Conservation (phyloP, 2,888 invertebrate genomes). For the Tiliacea aurago region DNA sequence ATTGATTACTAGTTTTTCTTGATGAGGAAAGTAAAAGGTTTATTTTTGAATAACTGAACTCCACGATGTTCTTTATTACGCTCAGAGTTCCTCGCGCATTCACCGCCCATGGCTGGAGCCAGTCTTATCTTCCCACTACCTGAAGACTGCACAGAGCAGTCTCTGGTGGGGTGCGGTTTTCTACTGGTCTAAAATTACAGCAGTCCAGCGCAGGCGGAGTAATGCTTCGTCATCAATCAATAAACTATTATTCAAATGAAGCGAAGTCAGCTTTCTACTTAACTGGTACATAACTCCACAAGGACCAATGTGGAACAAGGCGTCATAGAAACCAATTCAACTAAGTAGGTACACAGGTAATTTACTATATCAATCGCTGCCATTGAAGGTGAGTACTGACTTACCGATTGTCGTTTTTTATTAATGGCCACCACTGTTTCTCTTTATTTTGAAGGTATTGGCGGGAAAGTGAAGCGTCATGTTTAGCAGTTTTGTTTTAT, state of each 20-base stretch:
- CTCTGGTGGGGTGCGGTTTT: background rate
- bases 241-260: background rate
- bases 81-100: background rate
- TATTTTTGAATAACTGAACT: too few species aligned
- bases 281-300: background rate
- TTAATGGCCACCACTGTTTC: constrained; percentile 5
- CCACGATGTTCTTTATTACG: background rate
- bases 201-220: background rate
- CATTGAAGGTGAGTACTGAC: background rate
- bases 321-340: constrained; percentile 10
- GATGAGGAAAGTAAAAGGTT: too few species aligned
- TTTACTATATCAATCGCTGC: background rate
- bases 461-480: too few species aligned
- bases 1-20: too few species aligned
- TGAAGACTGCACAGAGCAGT: background rate
- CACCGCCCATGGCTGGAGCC: background rate
- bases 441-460: background rate
- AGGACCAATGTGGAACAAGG: background rate
- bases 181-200: background rate
- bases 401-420: constrained; percentile 6
- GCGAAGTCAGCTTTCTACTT: background rate
- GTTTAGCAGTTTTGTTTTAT: too few species aligned
- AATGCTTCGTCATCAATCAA: background rate
- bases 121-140: background rate
- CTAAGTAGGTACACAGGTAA: background rate